Evolutionary conservation across 2,113 vertebrate genomes (phyloP).

Genomic region (Equus przewalskii): DNA sequence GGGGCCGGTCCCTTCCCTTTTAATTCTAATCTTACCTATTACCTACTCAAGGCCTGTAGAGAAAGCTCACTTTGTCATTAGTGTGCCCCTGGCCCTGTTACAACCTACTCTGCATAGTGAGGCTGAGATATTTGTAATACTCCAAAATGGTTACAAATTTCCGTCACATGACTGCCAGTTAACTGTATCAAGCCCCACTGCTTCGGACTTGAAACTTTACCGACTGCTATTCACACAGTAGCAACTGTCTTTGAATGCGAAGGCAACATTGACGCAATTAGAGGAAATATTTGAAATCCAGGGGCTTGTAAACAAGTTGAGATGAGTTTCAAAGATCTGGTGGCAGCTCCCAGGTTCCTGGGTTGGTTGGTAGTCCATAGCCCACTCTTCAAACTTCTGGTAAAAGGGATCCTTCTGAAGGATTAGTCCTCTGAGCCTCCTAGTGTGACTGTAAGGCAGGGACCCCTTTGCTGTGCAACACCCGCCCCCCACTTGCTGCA

Average conservation of each 20-base stretch:
- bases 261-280: not conserved
- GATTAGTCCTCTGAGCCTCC: not conserved
- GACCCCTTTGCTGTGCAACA: not conserved
- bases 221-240: not conserved
- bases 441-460: not conserved
- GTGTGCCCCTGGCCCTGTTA: not conserved
- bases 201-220: not conserved
- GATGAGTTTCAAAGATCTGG: not conserved
- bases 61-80: not conserved
- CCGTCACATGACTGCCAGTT: not conserved
- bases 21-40: not conserved
- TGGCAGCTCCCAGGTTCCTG: not conserved
- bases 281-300: not conserved
- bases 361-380: not conserved
- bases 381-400: not conserved
- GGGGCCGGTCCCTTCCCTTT: not conserved
- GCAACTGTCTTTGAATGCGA: not conserved
- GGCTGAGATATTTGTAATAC: not conserved
- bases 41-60: not conserved
- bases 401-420: not conserved
- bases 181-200: not conserved
- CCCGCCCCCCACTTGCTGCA: not conserved
- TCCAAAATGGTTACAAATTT: not conserved
- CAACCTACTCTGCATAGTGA: not conserved
- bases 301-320: not conserved